Conservation (phyloP, 2,113 vertebrate species). For the Aplodontia rufa region DNA sequence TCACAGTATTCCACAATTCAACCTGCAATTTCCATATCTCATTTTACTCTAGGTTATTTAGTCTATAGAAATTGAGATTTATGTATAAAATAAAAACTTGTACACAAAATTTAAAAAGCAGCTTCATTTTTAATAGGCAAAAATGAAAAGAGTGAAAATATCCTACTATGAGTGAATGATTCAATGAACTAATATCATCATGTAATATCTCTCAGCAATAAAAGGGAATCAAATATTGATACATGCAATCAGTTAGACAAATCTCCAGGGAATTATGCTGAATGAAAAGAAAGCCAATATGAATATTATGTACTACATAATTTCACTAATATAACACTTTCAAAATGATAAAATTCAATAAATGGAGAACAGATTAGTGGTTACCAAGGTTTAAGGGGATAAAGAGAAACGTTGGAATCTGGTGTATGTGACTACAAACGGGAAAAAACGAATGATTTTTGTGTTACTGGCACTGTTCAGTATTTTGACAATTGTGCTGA, state of each 20-base stretch:
- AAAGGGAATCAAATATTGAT: neutral
- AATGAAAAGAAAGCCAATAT: neutral
- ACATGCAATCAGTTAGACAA: neutral
- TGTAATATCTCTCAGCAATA: neutral
- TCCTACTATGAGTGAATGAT: neutral
- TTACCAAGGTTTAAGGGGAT: neutral
- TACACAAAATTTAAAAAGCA: neutral
- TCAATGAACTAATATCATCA: neutral
- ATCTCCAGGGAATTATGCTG: neutral
- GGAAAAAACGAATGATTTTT: neutral
- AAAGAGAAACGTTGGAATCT: neutral
- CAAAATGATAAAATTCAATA: neutral
- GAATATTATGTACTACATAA: neutral
- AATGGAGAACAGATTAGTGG: neutral
- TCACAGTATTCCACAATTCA: neutral
- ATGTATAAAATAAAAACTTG: neutral
- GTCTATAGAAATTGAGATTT: neutral
- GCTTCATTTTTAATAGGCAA: neutral
- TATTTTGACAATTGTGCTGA: neutral
- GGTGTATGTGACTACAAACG: neutral
- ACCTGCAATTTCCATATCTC: neutral
- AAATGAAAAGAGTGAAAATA: neutral
- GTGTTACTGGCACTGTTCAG: neutral
- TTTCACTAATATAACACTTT: neutral
- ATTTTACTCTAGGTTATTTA: neutral